A percentile compares a stretch with the other conserved stretches of the same genome.
Conservation (phyloP, 2,797 vertebrate genomes). For the Paguma larvata region DNA sequence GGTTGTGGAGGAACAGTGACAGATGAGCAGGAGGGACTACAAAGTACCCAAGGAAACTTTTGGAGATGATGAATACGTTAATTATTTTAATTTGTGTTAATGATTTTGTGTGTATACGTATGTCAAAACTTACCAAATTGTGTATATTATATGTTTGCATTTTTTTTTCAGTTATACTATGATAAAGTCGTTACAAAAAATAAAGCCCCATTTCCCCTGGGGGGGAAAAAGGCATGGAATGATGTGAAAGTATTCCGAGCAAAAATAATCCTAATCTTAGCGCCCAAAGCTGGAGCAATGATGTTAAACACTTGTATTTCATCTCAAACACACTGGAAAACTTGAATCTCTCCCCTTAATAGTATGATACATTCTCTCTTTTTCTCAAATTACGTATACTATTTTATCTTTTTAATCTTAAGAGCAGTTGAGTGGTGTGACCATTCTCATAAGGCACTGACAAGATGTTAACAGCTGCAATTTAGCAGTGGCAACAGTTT, state of each 20-base stretch:
- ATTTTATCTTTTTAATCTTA: neutral
- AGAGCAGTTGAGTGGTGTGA: neutral
- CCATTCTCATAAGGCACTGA: neutral
- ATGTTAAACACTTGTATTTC: neutral
- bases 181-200: neutral
- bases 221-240: neutral
- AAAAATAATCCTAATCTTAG: constrained; percentile 6
- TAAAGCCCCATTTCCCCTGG: neutral
- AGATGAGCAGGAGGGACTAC: neutral
- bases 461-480: neutral
- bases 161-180: neutral
- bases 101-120: neutral
- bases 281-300: neutral
- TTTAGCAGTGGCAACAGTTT: constrained; percentile 32
- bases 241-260: neutral
- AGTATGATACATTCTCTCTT: neutral
- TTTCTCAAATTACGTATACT: neutral
- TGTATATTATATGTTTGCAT: neutral
- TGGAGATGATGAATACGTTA: neutral
- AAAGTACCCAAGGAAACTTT: neutral
- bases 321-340: neutral
- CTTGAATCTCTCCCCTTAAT: neutral
- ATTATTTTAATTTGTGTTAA: neutral
- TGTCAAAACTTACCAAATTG: neutral
- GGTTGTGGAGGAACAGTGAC: neutral